Conservation (phyloP, 2,888 invertebrate genomes). For the Macaria liturata region DNA sequence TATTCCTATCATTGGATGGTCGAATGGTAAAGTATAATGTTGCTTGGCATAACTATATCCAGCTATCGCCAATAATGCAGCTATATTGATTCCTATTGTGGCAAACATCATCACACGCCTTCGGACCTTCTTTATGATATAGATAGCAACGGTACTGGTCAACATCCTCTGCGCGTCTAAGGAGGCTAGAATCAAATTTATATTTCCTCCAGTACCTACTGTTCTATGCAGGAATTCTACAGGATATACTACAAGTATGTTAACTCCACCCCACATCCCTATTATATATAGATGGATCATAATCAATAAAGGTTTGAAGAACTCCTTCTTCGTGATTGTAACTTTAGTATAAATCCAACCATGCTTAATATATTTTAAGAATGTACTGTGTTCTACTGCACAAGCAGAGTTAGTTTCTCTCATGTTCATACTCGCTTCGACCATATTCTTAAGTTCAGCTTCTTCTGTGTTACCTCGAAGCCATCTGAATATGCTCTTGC, state of each 20-base stretch:
- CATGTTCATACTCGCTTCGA: slow-evolving; percentile 50
- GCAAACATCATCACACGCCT: slow-evolving; percentile 2
- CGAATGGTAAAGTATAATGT: not conserved
- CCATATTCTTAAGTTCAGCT: slow-evolving; percentile 61
- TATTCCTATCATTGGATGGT: slow-evolving; percentile 4
- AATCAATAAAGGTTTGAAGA: slow-evolving; percentile 50
- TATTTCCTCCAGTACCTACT: slow-evolving; percentile 35
- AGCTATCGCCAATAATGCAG: slow-evolving; percentile 1
- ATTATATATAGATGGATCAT: slow-evolving; percentile 47
- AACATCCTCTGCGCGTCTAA: slow-evolving; percentile 45
- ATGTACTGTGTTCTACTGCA: slow-evolving; percentile 36
- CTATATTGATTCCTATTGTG: slow-evolving; percentile 1
- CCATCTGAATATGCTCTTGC: slow-evolving; percentile 80
- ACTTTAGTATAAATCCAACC: slow-evolving; percentile 37
- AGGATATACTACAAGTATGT: slow-evolving; percentile 44
- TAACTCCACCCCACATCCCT: slow-evolving; percentile 46
- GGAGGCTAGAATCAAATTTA: slow-evolving; percentile 37
- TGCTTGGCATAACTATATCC: slow-evolving; percentile 1
- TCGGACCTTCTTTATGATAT: slow-evolving; percentile 1
- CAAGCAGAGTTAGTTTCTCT: slow-evolving; percentile 42
- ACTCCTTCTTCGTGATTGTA: slow-evolving; percentile 43
- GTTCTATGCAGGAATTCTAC: slow-evolving; percentile 38
- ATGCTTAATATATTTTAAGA: slow-evolving; percentile 24
- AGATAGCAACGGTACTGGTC: not conserved
- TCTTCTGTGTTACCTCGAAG: slow-evolving; percentile 75